Conservation (phyloP, 92 coral and sea anemone species). For the Paramuricea clavata region DNA sequence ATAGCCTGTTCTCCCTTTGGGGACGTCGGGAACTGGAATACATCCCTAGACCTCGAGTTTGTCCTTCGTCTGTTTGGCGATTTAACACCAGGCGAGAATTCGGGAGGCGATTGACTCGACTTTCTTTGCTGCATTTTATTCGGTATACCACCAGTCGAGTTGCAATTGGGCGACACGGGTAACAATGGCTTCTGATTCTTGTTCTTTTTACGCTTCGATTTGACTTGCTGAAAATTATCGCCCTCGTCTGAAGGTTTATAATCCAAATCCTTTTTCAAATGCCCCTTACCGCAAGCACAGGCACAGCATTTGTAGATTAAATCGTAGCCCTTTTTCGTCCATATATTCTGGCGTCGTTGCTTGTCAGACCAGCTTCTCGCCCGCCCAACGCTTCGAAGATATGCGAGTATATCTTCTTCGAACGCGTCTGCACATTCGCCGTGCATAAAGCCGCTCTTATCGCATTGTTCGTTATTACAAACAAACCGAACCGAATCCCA, state of each 20-base stretch:
- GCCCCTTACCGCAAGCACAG: slow-evolving; percentile 97
- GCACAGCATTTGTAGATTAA: slow-evolving; percentile 97
- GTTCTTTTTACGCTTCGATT: slow-evolving; percentile 87
- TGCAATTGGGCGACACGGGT: slow-evolving; percentile 61
- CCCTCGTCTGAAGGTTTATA: slow-evolving; percentile 76
- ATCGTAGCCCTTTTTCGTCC: slow-evolving; percentile 99
- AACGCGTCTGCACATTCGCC: slow-evolving; percentile 94
- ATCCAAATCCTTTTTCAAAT: slow-evolving; percentile 93
- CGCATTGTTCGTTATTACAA: slow-evolving; percentile 94
- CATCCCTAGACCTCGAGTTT: slow-evolving; percentile 33
- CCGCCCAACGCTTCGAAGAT: slow-evolving; percentile 93
- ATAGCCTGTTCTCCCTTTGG: slow-evolving; percentile 31
- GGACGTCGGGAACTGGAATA: slow-evolving; percentile 29
- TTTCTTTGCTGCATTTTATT: slow-evolving; percentile 35
- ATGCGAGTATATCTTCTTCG: slow-evolving; percentile 91
- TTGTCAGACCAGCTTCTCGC: slow-evolving; percentile 99
- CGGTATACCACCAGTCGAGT: slow-evolving; percentile 55
- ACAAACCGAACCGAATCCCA: slow-evolving; percentile 89
- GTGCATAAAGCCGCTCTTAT: slow-evolving; percentile 91
- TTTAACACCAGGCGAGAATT: slow-evolving; percentile 31
- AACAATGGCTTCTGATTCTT: slow-evolving; percentile 88
- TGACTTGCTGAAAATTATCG: slow-evolving; percentile 75
- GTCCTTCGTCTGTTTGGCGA: slow-evolving; percentile 36
- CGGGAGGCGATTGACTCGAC: slow-evolving; percentile 41
- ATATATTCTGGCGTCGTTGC: slow-evolving; percentile 96